Evolutionary conservation across 2,888 invertebrate species (phyloP).

Genomic region (Neria commutata): DNA sequence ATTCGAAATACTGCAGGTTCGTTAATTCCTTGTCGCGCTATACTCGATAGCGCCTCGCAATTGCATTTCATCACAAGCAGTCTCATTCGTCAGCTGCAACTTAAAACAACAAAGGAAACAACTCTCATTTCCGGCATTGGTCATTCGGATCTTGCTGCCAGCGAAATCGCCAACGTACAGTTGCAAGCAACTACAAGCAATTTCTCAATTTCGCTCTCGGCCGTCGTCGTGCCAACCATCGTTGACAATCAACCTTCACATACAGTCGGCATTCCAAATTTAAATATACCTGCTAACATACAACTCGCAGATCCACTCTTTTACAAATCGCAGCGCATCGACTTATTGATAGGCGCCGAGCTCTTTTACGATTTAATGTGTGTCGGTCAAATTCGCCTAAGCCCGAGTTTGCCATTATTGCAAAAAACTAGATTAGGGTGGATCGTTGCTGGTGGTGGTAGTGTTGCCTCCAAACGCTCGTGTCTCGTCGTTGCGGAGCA

Average conservation of each 20-base stretch:
- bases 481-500: neutral
- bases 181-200: neutral
- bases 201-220: neutral
- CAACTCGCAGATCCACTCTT: slow-evolving; percentile 20
- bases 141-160: slow-evolving; percentile 7
- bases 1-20: slow-evolving; percentile 3
- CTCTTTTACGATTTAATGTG: slow-evolving; percentile 22
- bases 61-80: slow-evolving; percentile 11
- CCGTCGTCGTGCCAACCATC: slow-evolving; percentile 1
- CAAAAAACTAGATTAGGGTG: neutral
- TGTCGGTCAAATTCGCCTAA: slow-evolving; percentile 13
- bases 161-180: slow-evolving; percentile 11
- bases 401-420: neutral
- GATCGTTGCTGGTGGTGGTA: neutral
- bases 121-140: slow-evolving; percentile 22
- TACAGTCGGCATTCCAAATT: slow-evolving; percentile 10
- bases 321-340: slow-evolving; percentile 11
- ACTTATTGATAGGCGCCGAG: slow-evolving; percentile 15
- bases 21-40: slow-evolving; percentile 8
- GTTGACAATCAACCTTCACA: slow-evolving; percentile 11
- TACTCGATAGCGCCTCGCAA: slow-evolving; percentile 18
- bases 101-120: slow-evolving; percentile 6
- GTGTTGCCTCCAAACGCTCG: neutral
- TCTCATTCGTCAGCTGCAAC: slow-evolving; percentile 13
- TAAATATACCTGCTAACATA: slow-evolving; percentile 20